A percentile compares a stretch with the other conserved stretches of the same genome.
phyloP scores from a whole-genome alignment of 2,888 invertebrate genomes.

The Nasonia oneida region DNA sequence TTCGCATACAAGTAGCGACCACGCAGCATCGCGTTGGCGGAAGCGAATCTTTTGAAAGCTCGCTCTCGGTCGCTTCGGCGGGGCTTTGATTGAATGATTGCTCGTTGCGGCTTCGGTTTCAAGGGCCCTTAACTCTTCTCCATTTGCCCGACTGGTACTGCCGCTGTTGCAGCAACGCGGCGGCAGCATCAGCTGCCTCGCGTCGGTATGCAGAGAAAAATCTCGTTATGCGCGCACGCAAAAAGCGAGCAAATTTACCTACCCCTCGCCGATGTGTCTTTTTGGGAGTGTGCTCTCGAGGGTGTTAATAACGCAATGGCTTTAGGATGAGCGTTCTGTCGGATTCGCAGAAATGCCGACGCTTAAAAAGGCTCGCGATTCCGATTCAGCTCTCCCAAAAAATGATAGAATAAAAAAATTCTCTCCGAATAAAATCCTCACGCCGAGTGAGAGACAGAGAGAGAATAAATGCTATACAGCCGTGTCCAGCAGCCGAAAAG shows the following conservation, averaged over 20 bases:
- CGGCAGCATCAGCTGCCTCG: no score
- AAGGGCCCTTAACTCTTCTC: slow-evolving; percentile 52
- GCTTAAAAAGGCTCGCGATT: no score
- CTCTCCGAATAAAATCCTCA: background rate
- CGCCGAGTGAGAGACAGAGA: background rate
- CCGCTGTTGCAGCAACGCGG: background rate
- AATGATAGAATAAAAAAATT: background rate
- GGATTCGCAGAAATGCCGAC: no score
- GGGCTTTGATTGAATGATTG: slow-evolving; percentile 59
- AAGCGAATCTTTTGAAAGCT: slow-evolving; percentile 56
- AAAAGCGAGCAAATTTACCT: background rate
- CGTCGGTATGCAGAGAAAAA: slow-evolving; percentile 15
- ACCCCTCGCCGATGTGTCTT: background rate
- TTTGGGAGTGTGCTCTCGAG: no score
- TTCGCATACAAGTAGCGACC: background rate
- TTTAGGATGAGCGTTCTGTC: no score
- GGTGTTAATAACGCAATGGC: no score
- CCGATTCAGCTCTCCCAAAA: no score
- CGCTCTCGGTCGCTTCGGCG: background rate
- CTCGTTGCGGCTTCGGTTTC: slow-evolving; percentile 50
- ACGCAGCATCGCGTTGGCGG: slow-evolving; percentile 23
- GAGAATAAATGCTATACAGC: background rate
- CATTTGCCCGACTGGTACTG: background rate
- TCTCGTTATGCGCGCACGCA: slow-evolving; percentile 25
- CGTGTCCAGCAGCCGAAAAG: background rate